Evolutionary conservation across 2,113 vertebrate species (phyloP).

Genomic region (Actenoides hombroni): DNA sequence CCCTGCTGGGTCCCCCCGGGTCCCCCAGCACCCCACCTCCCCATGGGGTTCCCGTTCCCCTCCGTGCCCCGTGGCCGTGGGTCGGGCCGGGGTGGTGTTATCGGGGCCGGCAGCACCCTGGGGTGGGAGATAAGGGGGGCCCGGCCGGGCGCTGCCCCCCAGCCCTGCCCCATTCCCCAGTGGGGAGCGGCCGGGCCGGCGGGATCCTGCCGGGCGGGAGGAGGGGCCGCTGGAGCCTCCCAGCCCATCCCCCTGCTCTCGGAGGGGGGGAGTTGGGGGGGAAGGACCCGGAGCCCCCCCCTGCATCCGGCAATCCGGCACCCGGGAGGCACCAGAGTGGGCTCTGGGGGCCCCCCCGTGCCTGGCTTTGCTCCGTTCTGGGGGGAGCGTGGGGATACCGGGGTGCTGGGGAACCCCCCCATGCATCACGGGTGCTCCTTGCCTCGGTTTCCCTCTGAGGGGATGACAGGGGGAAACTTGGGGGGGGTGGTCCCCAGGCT

Average conservation of each 20-base stretch:
- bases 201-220: background rate
- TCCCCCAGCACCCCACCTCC: background rate
- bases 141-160: conserved; percentile 10
- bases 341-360: accelerated
- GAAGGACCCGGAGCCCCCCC: background rate
- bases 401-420: background rate
- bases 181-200: conserved; percentile 37
- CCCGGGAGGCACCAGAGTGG: accelerated
- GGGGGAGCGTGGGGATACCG: accelerated
- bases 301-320: background rate
- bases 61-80: background rate
- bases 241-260: background rate
- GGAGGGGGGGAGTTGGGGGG: no score
- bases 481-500: background rate
- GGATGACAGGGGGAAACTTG: background rate
- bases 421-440: accelerated
- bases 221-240: background rate
- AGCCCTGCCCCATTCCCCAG: conserved; percentile 57
- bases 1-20: no score
- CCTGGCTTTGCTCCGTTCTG: background rate
- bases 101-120: conserved; percentile 13
- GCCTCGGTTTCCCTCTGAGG: background rate
- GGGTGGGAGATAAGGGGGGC: conserved; percentile 49
- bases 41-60: background rate
- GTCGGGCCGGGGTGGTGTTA: background rate